Conservation (phyloP, 1,140 invertebrate genomes). For the Brevipalpus yothersi region DNA sequence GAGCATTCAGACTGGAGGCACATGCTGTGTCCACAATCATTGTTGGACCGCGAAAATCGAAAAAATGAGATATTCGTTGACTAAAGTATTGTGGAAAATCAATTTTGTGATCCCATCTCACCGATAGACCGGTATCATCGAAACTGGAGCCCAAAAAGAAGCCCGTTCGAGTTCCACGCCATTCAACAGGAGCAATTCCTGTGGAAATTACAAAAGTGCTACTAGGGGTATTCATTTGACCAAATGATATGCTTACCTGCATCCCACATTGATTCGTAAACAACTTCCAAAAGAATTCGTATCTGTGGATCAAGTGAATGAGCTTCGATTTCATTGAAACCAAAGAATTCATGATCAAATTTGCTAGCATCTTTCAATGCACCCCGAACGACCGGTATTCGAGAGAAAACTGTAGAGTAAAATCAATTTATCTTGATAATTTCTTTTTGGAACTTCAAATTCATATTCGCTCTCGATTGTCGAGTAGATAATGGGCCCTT, state of each 20-base stretch:
- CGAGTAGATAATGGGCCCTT: too few species aligned
- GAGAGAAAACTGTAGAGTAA: neutral
- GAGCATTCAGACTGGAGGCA: neutral
- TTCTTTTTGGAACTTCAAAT: too few species aligned
- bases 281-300: slow-evolving; percentile 61
- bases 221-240: too few species aligned
- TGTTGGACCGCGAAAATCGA: slow-evolving; percentile 20
- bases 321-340: neutral
- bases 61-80: slow-evolving; percentile 33
- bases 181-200: neutral
- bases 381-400: neutral
- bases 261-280: slow-evolving; percentile 81
- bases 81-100: slow-evolving; percentile 13
- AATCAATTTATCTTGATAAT: too few species aligned
- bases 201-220: neutral
- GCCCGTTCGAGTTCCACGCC: neutral
- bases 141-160: neutral
- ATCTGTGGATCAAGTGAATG: slow-evolving; percentile 45
- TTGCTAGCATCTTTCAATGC: neutral
- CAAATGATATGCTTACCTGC: slow-evolving; percentile 33
- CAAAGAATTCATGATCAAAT: neutral
- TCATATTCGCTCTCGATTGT: too few species aligned
- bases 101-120: neutral
- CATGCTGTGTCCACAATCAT: neutral
- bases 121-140: neutral